phyloP scores from a whole-genome alignment of 2,797 vertebrate species.

The Falco cherrug region DNA sequence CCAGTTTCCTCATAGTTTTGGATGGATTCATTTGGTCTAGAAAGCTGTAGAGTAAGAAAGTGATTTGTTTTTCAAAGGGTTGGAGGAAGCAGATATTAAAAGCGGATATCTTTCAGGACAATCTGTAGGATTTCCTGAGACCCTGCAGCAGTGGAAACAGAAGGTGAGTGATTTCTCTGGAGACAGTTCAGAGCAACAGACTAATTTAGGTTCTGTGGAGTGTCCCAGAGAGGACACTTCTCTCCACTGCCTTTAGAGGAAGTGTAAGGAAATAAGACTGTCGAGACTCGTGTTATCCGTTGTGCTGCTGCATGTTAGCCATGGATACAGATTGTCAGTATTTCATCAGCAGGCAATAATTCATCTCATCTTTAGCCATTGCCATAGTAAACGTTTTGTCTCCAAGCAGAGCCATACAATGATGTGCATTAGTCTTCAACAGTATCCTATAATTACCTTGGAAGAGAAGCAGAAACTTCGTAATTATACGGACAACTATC shows the following conservation, averaged over 20 bases:
- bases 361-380: not conserved
- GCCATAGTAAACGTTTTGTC: constrained; percentile 11
- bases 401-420: constrained; percentile 22
- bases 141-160: not conserved
- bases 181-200: not conserved
- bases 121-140: not conserved
- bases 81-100: not conserved
- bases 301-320: not conserved
- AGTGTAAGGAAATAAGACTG: not conserved
- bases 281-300: not conserved
- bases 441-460: constrained; percentile 47
- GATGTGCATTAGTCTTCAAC: not conserved
- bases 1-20: not conserved
- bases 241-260: not conserved
- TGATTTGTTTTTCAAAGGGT: not conserved
- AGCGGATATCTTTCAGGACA: not conserved
- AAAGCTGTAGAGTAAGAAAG: not conserved
- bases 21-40: not conserved
- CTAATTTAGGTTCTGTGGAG: not conserved
- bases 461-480: constrained; percentile 48
- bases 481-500: constrained; percentile 67
- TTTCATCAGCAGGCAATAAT: not conserved
- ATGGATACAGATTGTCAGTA: not conserved
- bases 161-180: not conserved
- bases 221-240: not conserved